phyloP scores from a whole-genome alignment of 2,888 invertebrate genomes.

The Altica lythri region DNA sequence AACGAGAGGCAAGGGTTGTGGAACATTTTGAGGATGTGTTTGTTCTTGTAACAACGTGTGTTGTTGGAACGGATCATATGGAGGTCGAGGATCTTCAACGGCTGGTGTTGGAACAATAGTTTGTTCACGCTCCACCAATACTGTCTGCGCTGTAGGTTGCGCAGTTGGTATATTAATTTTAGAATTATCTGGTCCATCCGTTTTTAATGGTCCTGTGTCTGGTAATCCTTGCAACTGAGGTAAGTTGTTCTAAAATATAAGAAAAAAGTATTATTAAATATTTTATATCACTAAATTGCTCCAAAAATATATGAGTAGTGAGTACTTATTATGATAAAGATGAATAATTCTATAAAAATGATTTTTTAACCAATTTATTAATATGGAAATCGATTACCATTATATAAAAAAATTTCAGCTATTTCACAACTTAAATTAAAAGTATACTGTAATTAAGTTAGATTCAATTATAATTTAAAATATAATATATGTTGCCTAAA shows the following conservation, averaged over 20 bases:
- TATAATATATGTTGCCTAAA: no score
- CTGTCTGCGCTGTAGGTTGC: background rate
- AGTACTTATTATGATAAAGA: no score
- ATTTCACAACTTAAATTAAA: no score
- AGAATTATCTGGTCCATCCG: slow-evolving; percentile 9
- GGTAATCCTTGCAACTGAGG: slow-evolving; percentile 35
- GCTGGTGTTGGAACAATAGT: background rate
- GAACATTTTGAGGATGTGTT: slow-evolving; percentile 9
- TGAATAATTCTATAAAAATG: no score
- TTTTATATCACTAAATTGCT: background rate
- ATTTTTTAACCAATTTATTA: no score
- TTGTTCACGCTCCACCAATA: slow-evolving; percentile 7
- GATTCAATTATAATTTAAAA: no score
- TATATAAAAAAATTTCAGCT: no score
- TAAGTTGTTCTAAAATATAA: slow-evolving; percentile 32
- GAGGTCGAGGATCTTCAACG: slow-evolving; percentile 4
- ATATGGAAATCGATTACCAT: no score
- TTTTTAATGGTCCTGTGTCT: slow-evolving; percentile 25
- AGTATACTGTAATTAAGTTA: no score
- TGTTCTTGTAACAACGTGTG: slow-evolving; percentile 16
- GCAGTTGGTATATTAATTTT: background rate
- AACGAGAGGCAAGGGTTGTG: slow-evolving; percentile 5
- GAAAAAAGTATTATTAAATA: slow-evolving; percentile 9
- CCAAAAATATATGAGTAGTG: no score
- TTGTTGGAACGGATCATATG: slow-evolving; percentile 21